Evolutionary conservation across 2,113 vertebrate genomes (phyloP).

Genomic region (Pelobates fuscus): DNA sequence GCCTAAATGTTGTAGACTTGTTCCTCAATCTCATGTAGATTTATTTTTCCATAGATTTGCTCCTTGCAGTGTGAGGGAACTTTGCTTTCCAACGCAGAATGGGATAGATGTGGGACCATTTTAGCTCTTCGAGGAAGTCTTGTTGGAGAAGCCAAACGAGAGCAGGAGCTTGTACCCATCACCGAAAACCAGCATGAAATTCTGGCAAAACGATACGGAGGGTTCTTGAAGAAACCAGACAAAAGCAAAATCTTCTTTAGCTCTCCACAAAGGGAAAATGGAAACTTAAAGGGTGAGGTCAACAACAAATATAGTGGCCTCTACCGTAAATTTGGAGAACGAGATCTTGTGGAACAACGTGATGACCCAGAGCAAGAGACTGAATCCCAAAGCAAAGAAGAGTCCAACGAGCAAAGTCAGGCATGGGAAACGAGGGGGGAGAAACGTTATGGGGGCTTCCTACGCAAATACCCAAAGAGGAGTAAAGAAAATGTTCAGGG

Average conservation of each 20-base stretch:
- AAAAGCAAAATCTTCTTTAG: constrained; percentile 67
- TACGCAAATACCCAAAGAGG: constrained; percentile 83
- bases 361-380: constrained; percentile 51
- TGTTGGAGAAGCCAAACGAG: constrained; percentile 8
- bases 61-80: constrained; percentile 76
- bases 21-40: background rate
- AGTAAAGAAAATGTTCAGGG: constrained; percentile 60
- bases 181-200: constrained; percentile 51
- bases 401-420: background rate
- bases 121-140: constrained; percentile 36
- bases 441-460: constrained; percentile 85
- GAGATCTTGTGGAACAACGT: constrained; percentile 44
- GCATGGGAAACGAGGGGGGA: constrained; percentile 55
- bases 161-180: constrained; percentile 49
- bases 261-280: constrained; percentile 67
- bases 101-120: constrained; percentile 70
- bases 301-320: constrained; percentile 68
- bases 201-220: constrained; percentile 70
- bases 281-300: constrained; percentile 61
- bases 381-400: constrained; percentile 48
- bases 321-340: constrained; percentile 62
- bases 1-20: too few relatives aligned
- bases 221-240: constrained; percentile 80
- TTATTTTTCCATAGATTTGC: constrained; percentile 75
- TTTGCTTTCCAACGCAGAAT: constrained; percentile 60